Base-by-base conservation (phyloP, 2,113 vertebrate genomes). In the Sardina pilchardus region DNA sequence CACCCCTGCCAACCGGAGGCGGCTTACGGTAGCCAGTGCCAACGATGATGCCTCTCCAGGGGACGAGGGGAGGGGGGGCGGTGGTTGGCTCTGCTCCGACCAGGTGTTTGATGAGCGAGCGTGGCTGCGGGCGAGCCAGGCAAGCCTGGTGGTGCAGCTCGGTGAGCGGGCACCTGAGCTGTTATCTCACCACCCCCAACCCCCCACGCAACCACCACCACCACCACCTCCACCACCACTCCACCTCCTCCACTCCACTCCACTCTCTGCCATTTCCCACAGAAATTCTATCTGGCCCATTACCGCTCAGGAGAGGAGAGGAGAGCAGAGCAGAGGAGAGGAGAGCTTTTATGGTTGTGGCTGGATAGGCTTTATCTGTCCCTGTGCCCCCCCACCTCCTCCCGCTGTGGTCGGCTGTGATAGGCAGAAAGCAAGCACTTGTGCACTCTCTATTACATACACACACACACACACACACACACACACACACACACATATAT, bases 401-500 rank as follows among this genome's bases (percentile, higher is more conserved):
- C 24, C 50, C 17, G 16, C 53, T 59, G 53, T 59, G 53, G 53
- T 59, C 19, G 0, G 30, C 71, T 78, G 71, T 34, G 34, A 12
- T 12, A 12, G 30, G 14, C 16, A 78, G 71, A 78, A 78, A 78
- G 30, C 71, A 78, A 36, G 71, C 30, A 10, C 30, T 10, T 10
- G 9, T 10, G 63, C 21, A 6, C 21, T 24, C 24, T 63, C 59
- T 63, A 26, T 63, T n/a, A n/a, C 59, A 63, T 24, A 63, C 63
- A 71, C n/a, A 26, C 24, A 71, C 26, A 71, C n/a, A 71, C 63
- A 71, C n/a, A 71, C 63, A 71, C 63, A 71, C 63, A 71, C n/a
- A 71, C 63, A 71, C 63, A 71, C 63, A 71, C 59, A 63, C 59
- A 63, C 59, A 63, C 59, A 63, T 24, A 63, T 6, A 59, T 6